A percentile compares a stretch with the other conserved stretches of the same genome.
Conservation (phyloP, 1,140 invertebrate species). For the Hyphantria cunea region DNA sequence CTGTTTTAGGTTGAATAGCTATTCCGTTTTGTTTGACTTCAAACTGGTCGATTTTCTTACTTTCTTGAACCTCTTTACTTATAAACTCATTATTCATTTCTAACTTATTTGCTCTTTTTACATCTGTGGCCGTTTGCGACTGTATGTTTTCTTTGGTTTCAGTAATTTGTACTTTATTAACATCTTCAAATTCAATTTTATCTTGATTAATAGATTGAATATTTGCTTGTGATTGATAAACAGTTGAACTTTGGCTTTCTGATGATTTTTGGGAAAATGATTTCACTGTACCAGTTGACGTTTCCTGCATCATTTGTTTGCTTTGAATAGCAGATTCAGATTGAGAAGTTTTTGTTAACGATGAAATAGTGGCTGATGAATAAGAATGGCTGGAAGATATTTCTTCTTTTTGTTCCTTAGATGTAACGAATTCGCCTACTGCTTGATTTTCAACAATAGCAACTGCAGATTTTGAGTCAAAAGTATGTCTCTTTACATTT, state of each 20-base stretch:
- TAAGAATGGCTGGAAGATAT: slow-evolving; percentile 57
- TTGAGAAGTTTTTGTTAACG: slow-evolving; percentile 51
- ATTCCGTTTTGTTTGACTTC: slow-evolving; percentile 1
- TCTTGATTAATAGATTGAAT: slow-evolving; percentile 46
- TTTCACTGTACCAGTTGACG: slow-evolving; percentile 55
- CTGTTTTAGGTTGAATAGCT: background rate
- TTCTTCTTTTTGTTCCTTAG: slow-evolving; percentile 51
- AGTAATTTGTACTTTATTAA: slow-evolving; percentile 25
- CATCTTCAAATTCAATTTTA: slow-evolving; percentile 36
- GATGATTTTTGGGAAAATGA: slow-evolving; percentile 61
- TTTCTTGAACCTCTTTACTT: background rate
- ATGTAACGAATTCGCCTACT: slow-evolving; percentile 44
- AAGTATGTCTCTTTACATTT: slow-evolving; percentile 31
- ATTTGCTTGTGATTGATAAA: slow-evolving; percentile 63
- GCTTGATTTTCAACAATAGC: slow-evolving; percentile 40
- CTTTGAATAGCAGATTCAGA: slow-evolving; percentile 54
- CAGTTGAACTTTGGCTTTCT: slow-evolving; percentile 55
- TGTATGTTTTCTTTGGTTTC: slow-evolving; percentile 18
- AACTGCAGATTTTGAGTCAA: slow-evolving; percentile 32
- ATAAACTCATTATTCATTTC: no score
- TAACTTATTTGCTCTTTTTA: slow-evolving; percentile 3
- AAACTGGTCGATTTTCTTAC: background rate
- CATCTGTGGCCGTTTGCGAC: slow-evolving; percentile 10
- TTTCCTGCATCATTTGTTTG: slow-evolving; percentile 55
- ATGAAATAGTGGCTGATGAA: slow-evolving; percentile 53